These are phyloP conservation scores for Cosmorhoe ocellata DNA, from an alignment of 2,888 invertebrate genomes.

Conservation along the genomic window DNA sequence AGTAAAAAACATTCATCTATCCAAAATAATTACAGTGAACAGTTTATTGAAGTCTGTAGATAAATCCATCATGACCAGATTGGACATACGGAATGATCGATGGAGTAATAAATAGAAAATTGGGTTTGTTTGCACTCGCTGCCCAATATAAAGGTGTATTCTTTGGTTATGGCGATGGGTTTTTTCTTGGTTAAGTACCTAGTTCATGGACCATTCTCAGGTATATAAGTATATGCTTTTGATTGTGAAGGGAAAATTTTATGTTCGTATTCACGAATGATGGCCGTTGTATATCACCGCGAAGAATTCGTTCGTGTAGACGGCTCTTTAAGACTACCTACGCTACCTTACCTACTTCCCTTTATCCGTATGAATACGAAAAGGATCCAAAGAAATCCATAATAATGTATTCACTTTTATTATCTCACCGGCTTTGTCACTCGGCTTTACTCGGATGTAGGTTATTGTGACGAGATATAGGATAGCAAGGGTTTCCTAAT, in stretches of 20 bases:
- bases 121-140: conserved; percentile 8
- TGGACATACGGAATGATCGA: conserved; percentile 17
- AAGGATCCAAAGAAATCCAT: conserved; percentile 22
- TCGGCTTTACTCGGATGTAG: conserved; percentile 19
- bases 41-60: conserved; percentile 2
- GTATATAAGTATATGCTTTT: too few relatives aligned
- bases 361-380: conserved; percentile 13
- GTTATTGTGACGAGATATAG: conserved; percentile 17
- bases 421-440: conserved; percentile 25
- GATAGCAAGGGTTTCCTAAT: not conserved
- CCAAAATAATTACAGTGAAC: not conserved
- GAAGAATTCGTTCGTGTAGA: not conserved
- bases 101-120: conserved; percentile 21
- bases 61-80: conserved; percentile 19
- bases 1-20: not conserved
- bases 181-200: too few relatives aligned
- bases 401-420: conserved; percentile 27
- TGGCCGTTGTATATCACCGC: not conserved
- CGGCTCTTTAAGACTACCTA: not conserved
- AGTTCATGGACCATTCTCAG: too few relatives aligned
- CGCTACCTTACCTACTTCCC: not conserved
- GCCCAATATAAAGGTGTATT: not conserved
- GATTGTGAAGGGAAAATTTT: too few relatives aligned
- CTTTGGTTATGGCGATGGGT: too few relatives aligned
- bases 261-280: too few relatives aligned